Evolutionary conservation across 1,140 invertebrate genomes (phyloP).

Genomic region (Drosophila pachea): DNA sequence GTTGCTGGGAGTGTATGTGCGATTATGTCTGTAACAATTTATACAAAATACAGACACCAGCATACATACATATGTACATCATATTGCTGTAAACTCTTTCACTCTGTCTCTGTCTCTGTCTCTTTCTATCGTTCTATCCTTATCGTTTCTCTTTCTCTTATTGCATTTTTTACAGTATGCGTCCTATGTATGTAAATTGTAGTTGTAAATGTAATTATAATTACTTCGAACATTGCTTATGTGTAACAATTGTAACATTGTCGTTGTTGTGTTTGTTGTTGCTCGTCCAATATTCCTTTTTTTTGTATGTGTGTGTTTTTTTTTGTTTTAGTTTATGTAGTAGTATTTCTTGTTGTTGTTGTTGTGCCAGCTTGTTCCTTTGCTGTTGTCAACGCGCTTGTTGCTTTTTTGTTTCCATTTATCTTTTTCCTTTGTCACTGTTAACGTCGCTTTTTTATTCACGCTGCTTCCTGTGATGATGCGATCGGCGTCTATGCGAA

Average conservation of each 20-base stretch:
- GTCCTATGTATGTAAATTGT: conserved; percentile 28
- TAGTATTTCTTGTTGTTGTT: conserved; percentile 11
- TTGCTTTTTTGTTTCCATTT: background rate
- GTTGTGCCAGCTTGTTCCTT: conserved; percentile 11
- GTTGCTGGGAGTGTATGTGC: background rate
- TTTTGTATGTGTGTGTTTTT: background rate
- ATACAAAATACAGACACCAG: conserved; percentile 16
- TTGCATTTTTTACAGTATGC: conserved; percentile 27
- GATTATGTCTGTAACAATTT: background rate
- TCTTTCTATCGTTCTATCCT: too few species aligned
- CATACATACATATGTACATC: conserved; percentile 18
- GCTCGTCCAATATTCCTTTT: conserved; percentile 9
- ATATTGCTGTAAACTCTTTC: background rate
- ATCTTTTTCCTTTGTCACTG: background rate
- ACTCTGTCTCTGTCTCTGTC: too few species aligned
- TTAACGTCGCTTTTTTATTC: background rate
- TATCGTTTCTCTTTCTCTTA: conserved; percentile 9
- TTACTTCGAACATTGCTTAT: conserved; percentile 47
- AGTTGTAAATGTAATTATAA: conserved; percentile 24
- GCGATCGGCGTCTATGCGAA: conserved; percentile 12
- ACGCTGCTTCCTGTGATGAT: conserved; percentile 22
- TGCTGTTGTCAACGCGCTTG: conserved; percentile 18
- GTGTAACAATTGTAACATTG: conserved; percentile 42
- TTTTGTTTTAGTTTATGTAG: background rate
- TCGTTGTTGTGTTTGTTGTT: conserved; percentile 18